Base-by-base conservation (phyloP, 2,888 invertebrate genomes). In the Caenorhabditis sulstoni region DNA sequence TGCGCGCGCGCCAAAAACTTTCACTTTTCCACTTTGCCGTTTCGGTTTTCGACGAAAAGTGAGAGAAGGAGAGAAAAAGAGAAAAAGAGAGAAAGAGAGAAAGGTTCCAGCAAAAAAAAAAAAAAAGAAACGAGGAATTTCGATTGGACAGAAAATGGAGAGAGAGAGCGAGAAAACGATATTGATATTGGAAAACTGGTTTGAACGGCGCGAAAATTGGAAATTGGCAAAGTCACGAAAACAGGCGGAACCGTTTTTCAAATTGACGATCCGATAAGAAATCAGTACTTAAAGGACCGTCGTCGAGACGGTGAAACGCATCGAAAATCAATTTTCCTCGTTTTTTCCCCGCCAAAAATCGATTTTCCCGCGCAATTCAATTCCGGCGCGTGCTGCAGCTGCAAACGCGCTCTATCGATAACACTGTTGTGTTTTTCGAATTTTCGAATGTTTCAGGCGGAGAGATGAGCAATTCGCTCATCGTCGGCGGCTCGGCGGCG, bases 381-480 rank as follows among this genome's bases (percentile, higher is more conserved):
- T 16, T 47, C n/a, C 8, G n/a, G n/a, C 7, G 47, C 8, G 8
- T 47, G 8, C 47, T 47, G 47, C 8, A 47, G 50, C 5, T 50
- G 12, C 20, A 50, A 12, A 18, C 4, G 12, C 16, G 16, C 44
- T 44, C 14, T 44, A 44, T n/a, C n/a, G n/a, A n/a, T n/a, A n/a
- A n/a, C n/a, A n/a, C n/a, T n/a, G n/a, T n/a, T n/a, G n/a, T n/a
- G n/a, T n/a, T 55, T 37, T 58, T 23, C 23, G 22, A 11, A 53
- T 8, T 20, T 37, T 35, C 22, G 14, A 29, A 11, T 55, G 39
- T 57, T 57, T 9, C 39, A 57, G 57, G 9, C 2, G n/a, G n/a
- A n/a, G 7, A 29, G 4, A 73, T 73, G 73, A 73, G 73, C 58
- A 73, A 73, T 55, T 64, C 64, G 16, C 20, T 74, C 45, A 66